phyloP scores from a whole-genome alignment of 2,113 vertebrate species.

The Coregonus clupeaformis region DNA sequence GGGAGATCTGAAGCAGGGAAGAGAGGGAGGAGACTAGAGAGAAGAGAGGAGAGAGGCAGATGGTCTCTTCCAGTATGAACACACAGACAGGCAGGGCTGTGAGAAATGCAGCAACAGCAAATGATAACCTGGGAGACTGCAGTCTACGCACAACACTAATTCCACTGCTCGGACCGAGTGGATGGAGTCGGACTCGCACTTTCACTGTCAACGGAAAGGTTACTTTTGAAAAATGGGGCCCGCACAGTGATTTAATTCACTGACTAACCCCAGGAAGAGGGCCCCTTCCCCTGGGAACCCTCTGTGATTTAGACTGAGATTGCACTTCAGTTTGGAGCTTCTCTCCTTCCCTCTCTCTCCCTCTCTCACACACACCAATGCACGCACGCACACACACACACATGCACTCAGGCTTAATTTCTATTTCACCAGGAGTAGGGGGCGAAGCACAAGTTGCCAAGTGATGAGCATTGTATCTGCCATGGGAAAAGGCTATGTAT shows the following conservation, averaged over 20 bases:
- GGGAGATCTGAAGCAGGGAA: slow-evolving; percentile 23
- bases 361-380: slow-evolving; percentile 1
- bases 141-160: slow-evolving; percentile 59
- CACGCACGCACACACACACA: slow-evolving; percentile 8
- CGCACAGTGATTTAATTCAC: slow-evolving; percentile 68
- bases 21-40: slow-evolving; percentile 33
- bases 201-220: slow-evolving; percentile 73
- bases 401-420: slow-evolving; percentile 39
- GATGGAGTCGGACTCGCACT: slow-evolving; percentile 60
- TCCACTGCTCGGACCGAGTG: slow-evolving; percentile 48
- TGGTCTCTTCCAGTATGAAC: slow-evolving; percentile 60
- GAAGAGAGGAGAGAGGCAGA: slow-evolving; percentile 64
- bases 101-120: slow-evolving; percentile 57
- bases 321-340: slow-evolving; percentile 65
- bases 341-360: slow-evolving; percentile 5
- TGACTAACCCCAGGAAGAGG: slow-evolving; percentile 66
- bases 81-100: slow-evolving; percentile 50
- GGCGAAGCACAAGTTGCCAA: slow-evolving; percentile 35
- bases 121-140: slow-evolving; percentile 68
- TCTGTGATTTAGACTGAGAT: slow-evolving; percentile 66
- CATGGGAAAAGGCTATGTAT: slow-evolving; percentile 19
- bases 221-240: slow-evolving; percentile 73
- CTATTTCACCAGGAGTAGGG: slow-evolving; percentile 34
- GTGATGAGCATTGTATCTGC: slow-evolving; percentile 13
- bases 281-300: slow-evolving; percentile 47